Percentiles rank a stretch among this genome's conserved stretches.
These are phyloP conservation scores for Apaloderma vittatum DNA, from an alignment of 2,113 vertebrate genomes.

Conservation along the genomic window DNA sequence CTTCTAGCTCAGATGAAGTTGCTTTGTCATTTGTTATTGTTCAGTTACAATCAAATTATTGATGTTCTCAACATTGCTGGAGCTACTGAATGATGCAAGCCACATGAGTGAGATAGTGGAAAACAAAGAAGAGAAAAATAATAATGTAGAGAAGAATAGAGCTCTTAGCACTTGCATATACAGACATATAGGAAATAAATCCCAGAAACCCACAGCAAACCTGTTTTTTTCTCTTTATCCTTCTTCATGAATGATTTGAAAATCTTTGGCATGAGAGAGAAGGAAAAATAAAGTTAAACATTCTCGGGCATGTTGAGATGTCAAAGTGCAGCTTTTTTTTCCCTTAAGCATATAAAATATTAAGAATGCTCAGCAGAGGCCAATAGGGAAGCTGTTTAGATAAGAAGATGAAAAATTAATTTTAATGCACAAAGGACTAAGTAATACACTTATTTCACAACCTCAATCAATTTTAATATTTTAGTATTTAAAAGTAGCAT, in stretches of 20 bases:
- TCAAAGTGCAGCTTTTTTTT: constrained; percentile 76
- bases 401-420: constrained; percentile 83
- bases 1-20: constrained; percentile 39
- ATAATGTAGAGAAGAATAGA: constrained; percentile 23
- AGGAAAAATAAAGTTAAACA: constrained; percentile 57
- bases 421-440: constrained; percentile 79
- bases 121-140: constrained; percentile 56
- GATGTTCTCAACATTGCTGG: not conserved
- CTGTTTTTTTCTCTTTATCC: not conserved
- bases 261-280: not conserved
- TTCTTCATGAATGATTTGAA: constrained; percentile 35
- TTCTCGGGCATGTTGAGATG: constrained; percentile 63
- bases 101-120: constrained; percentile 24
- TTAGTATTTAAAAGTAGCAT: constrained; percentile 72
- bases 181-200: constrained; percentile 22
- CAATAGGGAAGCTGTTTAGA: constrained; percentile 76
- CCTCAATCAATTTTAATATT: constrained; percentile 83
- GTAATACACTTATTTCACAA: constrained; percentile 77
- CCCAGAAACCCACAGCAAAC: not conserved
- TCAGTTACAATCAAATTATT: constrained; percentile 46
- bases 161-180: not conserved
- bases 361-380: constrained; percentile 74
- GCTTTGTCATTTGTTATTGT: constrained; percentile 32
- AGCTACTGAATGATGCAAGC: not conserved
- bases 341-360: constrained; percentile 79